phyloP scores from a whole-genome alignment of 2,113 vertebrate genomes.

The Passerina amoena region DNA sequence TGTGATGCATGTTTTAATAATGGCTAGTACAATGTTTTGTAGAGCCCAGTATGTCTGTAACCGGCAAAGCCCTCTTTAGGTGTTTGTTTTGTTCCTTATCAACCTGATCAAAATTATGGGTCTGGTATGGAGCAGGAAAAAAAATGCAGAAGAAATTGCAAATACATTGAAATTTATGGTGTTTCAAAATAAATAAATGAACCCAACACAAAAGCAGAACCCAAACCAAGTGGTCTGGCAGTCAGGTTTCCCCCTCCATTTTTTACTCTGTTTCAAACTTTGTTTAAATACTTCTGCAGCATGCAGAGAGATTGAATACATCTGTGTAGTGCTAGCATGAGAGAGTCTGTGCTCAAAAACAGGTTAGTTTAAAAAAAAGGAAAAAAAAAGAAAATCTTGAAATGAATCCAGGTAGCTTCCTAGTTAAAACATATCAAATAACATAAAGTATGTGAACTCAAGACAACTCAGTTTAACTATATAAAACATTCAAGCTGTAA shows the following conservation, averaged over 20 bases:
- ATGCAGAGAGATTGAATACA: constrained; percentile 24
- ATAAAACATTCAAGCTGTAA: neutral
- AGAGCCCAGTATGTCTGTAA: neutral
- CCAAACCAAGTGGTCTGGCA: neutral
- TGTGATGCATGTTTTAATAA: neutral
- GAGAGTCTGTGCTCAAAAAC: neutral
- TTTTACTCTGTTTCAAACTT: neutral
- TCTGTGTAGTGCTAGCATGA: neutral
- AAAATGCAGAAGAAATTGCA: neutral
- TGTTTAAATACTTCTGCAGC: constrained; percentile 19
- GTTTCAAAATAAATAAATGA: neutral
- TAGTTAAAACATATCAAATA: constrained; percentile 23
- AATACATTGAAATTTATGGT: neutral
- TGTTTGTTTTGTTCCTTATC: neutral
- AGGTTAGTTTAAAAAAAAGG: neutral
- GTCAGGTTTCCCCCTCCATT: neutral
- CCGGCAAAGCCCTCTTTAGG: neutral
- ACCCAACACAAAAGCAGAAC: neutral
- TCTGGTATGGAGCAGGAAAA: neutral
- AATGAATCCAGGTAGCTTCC: neutral
- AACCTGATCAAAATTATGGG: neutral
- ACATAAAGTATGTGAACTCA: neutral
- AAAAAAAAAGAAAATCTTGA: neutral
- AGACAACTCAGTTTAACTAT: neutral
- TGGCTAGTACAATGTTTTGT: neutral